Percentiles rank a stretch among this genome's conserved stretches.
Evolutionary conservation across 1,140 invertebrate species (phyloP).

Genomic region (Scaptomyza pallida): DNA sequence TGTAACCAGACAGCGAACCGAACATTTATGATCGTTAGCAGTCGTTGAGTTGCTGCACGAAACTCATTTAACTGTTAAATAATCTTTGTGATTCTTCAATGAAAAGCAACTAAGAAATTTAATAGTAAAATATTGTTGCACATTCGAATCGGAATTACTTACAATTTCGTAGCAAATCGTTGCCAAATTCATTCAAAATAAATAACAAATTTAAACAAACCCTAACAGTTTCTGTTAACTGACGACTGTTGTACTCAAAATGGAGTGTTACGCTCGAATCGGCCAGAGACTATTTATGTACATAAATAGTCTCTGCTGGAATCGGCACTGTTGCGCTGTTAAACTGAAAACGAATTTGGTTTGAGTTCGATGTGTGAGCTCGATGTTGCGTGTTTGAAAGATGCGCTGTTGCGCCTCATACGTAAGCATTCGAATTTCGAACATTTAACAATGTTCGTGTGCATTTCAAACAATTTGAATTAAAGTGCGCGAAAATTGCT

Average conservation of each 20-base stretch:
- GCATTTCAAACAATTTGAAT: slow-evolving; percentile 27
- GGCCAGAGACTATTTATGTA: too few species aligned
- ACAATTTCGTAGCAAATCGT: background rate
- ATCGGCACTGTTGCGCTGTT: slow-evolving; percentile 26
- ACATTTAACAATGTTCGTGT: slow-evolving; percentile 13
- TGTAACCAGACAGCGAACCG: slow-evolving; percentile 21
- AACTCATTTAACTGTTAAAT: too few species aligned
- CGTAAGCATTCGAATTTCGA: slow-evolving; percentile 6
- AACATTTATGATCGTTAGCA: slow-evolving; percentile 31
- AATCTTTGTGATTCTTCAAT: background rate
- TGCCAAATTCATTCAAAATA: background rate
- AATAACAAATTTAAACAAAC: slow-evolving; percentile 3
- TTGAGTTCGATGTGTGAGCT: slow-evolving; percentile 23
- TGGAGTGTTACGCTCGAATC: slow-evolving; percentile 33
- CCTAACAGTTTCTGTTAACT: slow-evolving; percentile 1
- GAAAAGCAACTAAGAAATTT: background rate
- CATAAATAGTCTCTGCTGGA: slow-evolving; percentile 26
- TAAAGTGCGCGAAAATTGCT: background rate
- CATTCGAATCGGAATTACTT: background rate
- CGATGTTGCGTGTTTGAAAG: slow-evolving; percentile 23
- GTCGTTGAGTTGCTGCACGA: background rate
- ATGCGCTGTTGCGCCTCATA: background rate
- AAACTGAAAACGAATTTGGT: background rate
- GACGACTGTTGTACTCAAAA: too few species aligned
- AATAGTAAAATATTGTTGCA: background rate